A percentile compares a stretch with the other conserved stretches of the same genome.
phyloP scores from a whole-genome alignment of 2,113 vertebrate genomes.

The Rhipidura dahli region DNA sequence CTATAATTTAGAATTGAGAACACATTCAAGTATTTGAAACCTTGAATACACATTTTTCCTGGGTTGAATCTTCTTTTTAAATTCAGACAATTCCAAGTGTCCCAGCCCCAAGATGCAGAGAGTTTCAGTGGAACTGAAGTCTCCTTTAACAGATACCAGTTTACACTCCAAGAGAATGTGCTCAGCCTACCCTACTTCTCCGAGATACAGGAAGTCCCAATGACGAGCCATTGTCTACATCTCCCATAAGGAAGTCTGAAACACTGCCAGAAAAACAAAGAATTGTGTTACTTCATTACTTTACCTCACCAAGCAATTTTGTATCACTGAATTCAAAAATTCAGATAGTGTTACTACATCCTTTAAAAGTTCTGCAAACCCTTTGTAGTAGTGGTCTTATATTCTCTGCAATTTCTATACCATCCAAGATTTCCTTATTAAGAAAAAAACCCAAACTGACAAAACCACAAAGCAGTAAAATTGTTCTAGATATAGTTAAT shows the following conservation, averaged over 20 bases:
- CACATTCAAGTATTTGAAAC: not conserved
- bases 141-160: not conserved
- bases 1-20: not conserved
- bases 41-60: not conserved
- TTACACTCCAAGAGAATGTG: not conserved
- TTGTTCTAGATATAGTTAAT: not conserved
- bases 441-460: not conserved
- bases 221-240: conserved; percentile 93
- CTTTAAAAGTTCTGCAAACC: not conserved
- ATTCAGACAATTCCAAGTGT: not conserved
- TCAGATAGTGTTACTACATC: not conserved
- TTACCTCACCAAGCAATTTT: not conserved
- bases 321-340: not conserved
- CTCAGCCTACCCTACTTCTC: conserved; percentile 85
- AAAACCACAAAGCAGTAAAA: not conserved
- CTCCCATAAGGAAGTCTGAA: conserved; percentile 99
- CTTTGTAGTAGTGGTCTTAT: not conserved
- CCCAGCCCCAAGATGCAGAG: not conserved
- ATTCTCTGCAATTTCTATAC: not conserved
- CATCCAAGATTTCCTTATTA: not conserved
- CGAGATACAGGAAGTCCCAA: conserved; percentile 87
- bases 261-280: conserved; percentile 78
- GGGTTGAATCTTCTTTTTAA: not conserved
- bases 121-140: not conserved
- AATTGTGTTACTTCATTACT: conserved; percentile 7